Percentiles rank a stretch among this genome's conserved stretches.
These are phyloP conservation scores for Epsilonema sp. DNA, from an alignment of 2,888 invertebrate genomes.

Conservation along the genomic window DNA sequence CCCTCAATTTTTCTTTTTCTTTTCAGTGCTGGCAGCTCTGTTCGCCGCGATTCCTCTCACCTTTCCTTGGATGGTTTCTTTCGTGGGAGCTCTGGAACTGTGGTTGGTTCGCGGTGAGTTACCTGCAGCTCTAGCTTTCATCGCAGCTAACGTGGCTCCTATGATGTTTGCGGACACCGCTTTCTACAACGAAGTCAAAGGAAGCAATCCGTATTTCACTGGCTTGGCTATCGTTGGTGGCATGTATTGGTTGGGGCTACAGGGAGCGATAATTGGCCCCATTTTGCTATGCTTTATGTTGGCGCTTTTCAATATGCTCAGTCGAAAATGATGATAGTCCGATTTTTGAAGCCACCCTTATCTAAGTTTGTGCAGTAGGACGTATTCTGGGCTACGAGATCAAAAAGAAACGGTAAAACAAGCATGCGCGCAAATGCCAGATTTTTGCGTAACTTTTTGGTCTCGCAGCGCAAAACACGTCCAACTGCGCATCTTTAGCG, in stretches of 20 bases:
- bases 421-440: too few relatives aligned
- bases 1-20: constrained; percentile 2
- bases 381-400: too few relatives aligned
- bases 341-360: too few relatives aligned
- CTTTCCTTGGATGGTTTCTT: constrained; percentile 80
- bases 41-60: constrained; percentile 86
- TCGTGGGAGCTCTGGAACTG: constrained; percentile 80
- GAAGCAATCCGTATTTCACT: constrained; percentile 86
- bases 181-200: constrained; percentile 87
- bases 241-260: constrained; percentile 83
- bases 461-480: too few relatives aligned
- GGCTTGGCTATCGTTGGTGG: constrained; percentile 93
- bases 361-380: too few relatives aligned
- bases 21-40: constrained; percentile 62
- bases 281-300: constrained; percentile 77
- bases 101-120: constrained; percentile 76
- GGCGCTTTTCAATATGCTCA: constrained; percentile 73
- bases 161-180: constrained; percentile 78
- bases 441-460: too few relatives aligned
- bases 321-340: too few relatives aligned
- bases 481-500: too few relatives aligned
- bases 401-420: too few relatives aligned
- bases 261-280: constrained; percentile 91
- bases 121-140: constrained; percentile 55
- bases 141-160: constrained; percentile 66